Evolutionary conservation across 92 coral and sea anemone species (phyloP).

Genomic region (Epizoanthus fatuus): DNA sequence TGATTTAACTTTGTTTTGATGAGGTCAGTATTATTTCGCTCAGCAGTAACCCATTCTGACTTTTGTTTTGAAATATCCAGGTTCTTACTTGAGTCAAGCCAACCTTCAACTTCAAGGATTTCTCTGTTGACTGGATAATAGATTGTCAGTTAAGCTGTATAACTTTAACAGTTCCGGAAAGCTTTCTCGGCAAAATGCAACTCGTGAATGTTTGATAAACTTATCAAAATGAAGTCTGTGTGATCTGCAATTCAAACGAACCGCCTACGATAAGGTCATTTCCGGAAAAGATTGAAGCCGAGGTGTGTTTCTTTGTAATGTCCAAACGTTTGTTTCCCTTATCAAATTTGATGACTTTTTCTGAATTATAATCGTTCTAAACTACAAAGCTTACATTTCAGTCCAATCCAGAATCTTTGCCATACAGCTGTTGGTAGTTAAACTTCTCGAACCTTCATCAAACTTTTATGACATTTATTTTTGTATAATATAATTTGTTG

Average conservation of each 20-base stretch:
- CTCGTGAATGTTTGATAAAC: conserved; percentile 1
- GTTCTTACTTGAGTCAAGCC: too few relatives aligned
- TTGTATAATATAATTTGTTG: background rate
- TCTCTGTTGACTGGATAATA: too few relatives aligned
- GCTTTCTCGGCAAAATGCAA: background rate
- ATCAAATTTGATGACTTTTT: background rate
- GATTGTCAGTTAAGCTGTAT: background rate
- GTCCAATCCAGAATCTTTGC: background rate
- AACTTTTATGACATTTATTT: conserved; percentile 15
- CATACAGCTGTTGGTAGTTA: conserved; percentile 20
- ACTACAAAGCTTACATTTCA: background rate
- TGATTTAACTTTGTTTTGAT: too few relatives aligned
- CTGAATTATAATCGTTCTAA: background rate
- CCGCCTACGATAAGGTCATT: conserved; percentile 8
- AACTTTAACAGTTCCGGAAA: background rate
- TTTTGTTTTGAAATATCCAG: too few relatives aligned
- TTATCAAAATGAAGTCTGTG: background rate
- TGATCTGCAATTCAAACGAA: conserved; percentile 29
- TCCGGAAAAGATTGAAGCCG: conserved; percentile 10
- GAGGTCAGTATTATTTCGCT: too few relatives aligned
- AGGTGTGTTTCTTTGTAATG: background rate
- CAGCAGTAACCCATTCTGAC: too few relatives aligned
- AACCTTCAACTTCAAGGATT: too few relatives aligned
- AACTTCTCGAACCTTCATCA: conserved; percentile 1
- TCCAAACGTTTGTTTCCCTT: background rate